phyloP scores from a whole-genome alignment of 2,888 invertebrate genomes.

The Heteromurus nitidus region DNA sequence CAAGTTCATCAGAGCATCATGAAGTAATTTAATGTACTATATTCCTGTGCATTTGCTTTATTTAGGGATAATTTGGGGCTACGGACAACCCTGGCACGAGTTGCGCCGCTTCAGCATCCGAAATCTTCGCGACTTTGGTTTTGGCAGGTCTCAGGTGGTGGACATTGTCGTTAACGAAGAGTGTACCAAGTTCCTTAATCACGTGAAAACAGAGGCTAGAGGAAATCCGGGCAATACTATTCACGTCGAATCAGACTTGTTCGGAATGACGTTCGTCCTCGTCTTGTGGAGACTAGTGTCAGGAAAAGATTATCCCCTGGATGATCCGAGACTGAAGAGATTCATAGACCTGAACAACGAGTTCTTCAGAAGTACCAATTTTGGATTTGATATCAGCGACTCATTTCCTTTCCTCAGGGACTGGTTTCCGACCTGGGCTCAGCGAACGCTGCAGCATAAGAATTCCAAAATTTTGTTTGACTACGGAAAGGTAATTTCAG shows the following conservation, averaged over 20 bases:
- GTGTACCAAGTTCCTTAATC: constrained; percentile 14
- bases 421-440: constrained; percentile 19
- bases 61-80: constrained; percentile 40
- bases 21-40: neutral
- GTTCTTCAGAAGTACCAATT: constrained; percentile 30
- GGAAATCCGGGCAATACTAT: neutral
- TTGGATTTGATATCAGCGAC: constrained; percentile 24
- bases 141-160: constrained; percentile 28
- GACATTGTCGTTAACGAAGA: constrained; percentile 42
- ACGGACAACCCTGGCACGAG: constrained; percentile 23
- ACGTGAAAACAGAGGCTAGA: neutral
- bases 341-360: constrained; percentile 31
- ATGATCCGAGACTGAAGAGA: constrained; percentile 33
- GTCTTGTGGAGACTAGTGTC: constrained; percentile 42
- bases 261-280: constrained; percentile 23
- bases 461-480: constrained; percentile 13
- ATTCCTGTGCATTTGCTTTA: neutral
- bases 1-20: neutral
- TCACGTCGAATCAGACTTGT: constrained; percentile 11
- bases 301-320: constrained; percentile 25
- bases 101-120: constrained; percentile 38
- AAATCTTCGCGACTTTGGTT: constrained; percentile 45
- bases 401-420: constrained; percentile 44
- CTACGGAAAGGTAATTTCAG: constrained; percentile 25
- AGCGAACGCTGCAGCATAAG: neutral